These are phyloP conservation scores for Zaprionus obscuricornis DNA, from an alignment of 2,888 invertebrate species.

Conservation along the genomic window DNA sequence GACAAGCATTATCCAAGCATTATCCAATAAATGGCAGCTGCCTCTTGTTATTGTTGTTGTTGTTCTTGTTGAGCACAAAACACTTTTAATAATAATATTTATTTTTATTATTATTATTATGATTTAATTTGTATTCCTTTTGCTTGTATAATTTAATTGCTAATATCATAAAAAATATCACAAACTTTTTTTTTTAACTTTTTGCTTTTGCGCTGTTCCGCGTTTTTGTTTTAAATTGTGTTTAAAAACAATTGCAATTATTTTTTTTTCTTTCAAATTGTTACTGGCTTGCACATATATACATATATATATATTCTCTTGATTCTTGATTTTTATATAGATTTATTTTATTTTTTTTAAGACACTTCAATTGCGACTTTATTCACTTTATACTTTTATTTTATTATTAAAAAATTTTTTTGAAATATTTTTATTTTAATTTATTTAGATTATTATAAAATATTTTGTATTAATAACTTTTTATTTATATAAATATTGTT, in stretches of 20 bases:
- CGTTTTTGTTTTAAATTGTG: conserved; percentile 34
- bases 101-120: conserved; percentile 9
- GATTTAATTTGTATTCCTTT: conserved; percentile 10
- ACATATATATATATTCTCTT: conserved; percentile 18
- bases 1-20: conserved; percentile 70
- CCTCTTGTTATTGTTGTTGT: conserved; percentile 4
- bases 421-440: conserved; percentile 29
- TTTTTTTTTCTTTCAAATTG: conserved; percentile 8
- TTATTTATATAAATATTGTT: conserved; percentile 11
- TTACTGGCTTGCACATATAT: conserved; percentile 33
- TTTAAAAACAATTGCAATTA: conserved; percentile 46
- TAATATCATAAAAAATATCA: conserved; percentile 79
- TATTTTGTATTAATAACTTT: conserved; percentile 24
- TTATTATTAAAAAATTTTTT: conserved; percentile 12
- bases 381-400: conserved; percentile 53
- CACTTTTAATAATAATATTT: conserved; percentile 45
- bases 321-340: conserved; percentile 17
- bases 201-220: conserved; percentile 46
- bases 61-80: conserved; percentile 28
- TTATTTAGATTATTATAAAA: conserved; percentile 35
- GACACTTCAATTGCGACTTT: conserved; percentile 74
- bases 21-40: conserved; percentile 56
- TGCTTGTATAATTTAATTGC: conserved; percentile 61
- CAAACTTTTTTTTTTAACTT: conserved; percentile 57
- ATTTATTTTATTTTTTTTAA: conserved; percentile 53